Evolutionary conservation across 2,113 vertebrate genomes (phyloP).

Genomic region (Dicentrarchus labrax): DNA sequence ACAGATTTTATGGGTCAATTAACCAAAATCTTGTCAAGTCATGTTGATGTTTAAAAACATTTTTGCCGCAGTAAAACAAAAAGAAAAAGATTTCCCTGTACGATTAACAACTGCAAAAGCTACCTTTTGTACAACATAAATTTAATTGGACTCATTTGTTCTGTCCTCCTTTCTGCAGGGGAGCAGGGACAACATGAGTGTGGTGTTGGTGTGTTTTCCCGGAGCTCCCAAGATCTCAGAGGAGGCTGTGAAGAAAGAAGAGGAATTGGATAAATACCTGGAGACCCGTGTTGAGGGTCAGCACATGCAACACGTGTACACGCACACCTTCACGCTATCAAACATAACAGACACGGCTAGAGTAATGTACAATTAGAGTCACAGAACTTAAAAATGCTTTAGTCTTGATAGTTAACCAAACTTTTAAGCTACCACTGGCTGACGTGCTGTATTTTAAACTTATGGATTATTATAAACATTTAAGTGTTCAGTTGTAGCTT

Average conservation of each 20-base stretch:
- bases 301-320: slow-evolving; percentile 39
- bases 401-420: background rate
- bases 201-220: slow-evolving; percentile 97
- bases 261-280: slow-evolving; percentile 96
- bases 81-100: too few relatives aligned
- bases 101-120: background rate
- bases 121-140: background rate
- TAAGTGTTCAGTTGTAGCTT: background rate
- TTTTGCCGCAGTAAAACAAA: background rate
- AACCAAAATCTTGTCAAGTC: too few relatives aligned
- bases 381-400: background rate
- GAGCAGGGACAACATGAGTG: slow-evolving; percentile 99
- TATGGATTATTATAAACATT: background rate
- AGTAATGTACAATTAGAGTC: background rate
- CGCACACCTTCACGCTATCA: background rate
- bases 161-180: slow-evolving; percentile 83
- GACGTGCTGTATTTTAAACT: background rate
- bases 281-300: slow-evolving; percentile 97
- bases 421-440: background rate
- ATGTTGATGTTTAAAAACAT: background rate
- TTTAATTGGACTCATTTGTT: background rate
- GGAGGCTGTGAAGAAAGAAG: slow-evolving; percentile 95
- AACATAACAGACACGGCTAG: background rate
- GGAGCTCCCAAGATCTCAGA: slow-evolving; percentile 97
- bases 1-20: background rate